Evolutionary conservation across 2,888 invertebrate genomes (phyloP), one percentile per base, ranked within the genome.

Genomic region (Nemotelus pantherinus): DNA sequence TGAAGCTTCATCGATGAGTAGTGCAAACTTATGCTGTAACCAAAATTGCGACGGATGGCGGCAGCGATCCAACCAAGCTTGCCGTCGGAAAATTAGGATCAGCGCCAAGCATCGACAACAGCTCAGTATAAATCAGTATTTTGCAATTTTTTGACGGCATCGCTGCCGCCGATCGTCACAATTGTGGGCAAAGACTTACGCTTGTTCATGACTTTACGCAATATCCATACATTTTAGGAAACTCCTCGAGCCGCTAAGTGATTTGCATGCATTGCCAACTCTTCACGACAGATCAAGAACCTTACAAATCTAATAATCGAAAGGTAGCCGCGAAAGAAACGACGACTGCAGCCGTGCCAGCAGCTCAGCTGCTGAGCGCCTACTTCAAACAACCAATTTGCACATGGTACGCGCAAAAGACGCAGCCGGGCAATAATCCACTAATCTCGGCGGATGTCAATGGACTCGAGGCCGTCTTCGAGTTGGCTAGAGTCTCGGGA

Each of bases 381-480:
- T 65, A 60, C 41, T 58, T 58, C 41, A 60, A 60, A 5, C 44
- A 68, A 68, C 67, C 67, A 68, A 68, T 68, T 68, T 68, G 67
- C 67, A 68, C 67, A 57, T 10, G 39, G 48, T 60, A 47, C 43
- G 47, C 60, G 63, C 53, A 70, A 63, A 58, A 25, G 45, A 72
- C n/a, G 72, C 47, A 72, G 44, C 72, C 39, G 47, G 3, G 60
- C 60, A 70, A 70, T 47, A 74, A 63, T 74, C 60, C 74, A 60
- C 74, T 70, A 74, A 74, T 74, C 74, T 60, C 71, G 25, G 60
- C 58, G 5, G 60, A 74, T 74, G 74, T 74, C 74, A 74, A 74
- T 74, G 74, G 74, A 74, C 74, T 74, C 74, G 63, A 41, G 63
- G 57, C 63, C 74, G 48, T 74, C 74, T 63, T 60, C 74, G 63